Base-by-base conservation (phyloP, 2,888 invertebrate genomes). In the Hydropsyche betteni region DNA sequence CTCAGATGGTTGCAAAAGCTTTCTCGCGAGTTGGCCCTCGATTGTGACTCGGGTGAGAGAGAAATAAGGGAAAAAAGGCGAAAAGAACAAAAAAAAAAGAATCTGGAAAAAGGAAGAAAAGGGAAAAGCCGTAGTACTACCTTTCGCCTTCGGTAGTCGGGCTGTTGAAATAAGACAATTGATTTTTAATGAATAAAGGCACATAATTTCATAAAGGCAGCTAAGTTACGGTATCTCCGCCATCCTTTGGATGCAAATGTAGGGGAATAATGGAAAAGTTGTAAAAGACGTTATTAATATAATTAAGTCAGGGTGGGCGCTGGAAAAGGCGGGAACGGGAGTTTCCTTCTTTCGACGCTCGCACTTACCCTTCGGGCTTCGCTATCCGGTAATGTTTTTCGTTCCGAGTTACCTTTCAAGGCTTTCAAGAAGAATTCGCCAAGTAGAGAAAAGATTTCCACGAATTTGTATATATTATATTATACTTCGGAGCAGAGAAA, bases 151-250 rank as follows among this genome's bases (percentile, higher is more conserved):
- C 14, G 16, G 55, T 16, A 55, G 64, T 10, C 52, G 69, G 44
- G 7, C 69, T 53, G 36, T 50, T 55, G 36, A 75, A 75, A 61
- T 75, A 75, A 75, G 75, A 75, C 69, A 75, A 75, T 70, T 70
- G 70, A 75, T 75, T 75, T 75, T 70, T 75, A 70, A 70, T 70
- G 75, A 75, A 75, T 75, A 61, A 61, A 75, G 75, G 75, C 70
- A 51, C 69, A 75, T 75, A 75, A 75, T 75, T 75, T 75, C 70
- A 75, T 75, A 70, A 75, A 24, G 70, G 55, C 55, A 53, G 68
- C 61, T 69, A 74, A 69, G 69, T 75, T 75, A 44, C 55, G 69
- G 69, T 69, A 55, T 53, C 69, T 58, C 14, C 44, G 44, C 44
- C n/a, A 16, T 50, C 51, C 34, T 74, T 50, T 68, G 53, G 36